Conservation (phyloP, 37 sponge, comb jelly and placozoan species). For the Beroe forskalii region DNA sequence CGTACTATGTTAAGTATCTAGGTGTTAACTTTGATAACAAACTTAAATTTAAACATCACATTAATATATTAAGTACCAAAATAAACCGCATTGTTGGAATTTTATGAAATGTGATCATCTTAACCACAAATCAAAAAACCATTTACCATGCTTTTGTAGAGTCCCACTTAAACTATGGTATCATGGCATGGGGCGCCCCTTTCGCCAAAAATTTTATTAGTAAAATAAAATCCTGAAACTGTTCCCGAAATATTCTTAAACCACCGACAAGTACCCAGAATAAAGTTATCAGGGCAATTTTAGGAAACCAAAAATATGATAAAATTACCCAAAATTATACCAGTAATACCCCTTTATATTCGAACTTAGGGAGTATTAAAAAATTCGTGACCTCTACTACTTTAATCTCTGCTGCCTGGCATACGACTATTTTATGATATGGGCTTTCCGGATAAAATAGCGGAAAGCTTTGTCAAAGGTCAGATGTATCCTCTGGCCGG, state of each 20-base stretch:
- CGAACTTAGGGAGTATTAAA: background rate
- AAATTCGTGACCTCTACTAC: background rate
- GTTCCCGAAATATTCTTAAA: too few species aligned
- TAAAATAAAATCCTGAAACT: too few species aligned
- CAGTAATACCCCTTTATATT: background rate
- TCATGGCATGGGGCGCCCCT: background rate
- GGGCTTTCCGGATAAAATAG: background rate
- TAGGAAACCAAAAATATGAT: background rate
- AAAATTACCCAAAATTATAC: background rate
- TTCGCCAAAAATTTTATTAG: constrained; percentile 11
- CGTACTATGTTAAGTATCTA: constrained; percentile 18
- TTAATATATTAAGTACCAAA: background rate
- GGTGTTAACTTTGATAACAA: background rate
- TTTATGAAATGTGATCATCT: too few species aligned
- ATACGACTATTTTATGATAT: background rate
- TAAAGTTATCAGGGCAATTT: background rate
- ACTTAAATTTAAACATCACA: background rate
- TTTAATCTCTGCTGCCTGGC: background rate
- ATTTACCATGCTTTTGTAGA: constrained; percentile 21
- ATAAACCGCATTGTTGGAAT: constrained; percentile 31
- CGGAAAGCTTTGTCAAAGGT: background rate
- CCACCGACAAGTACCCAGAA: background rate
- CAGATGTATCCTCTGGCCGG: background rate
- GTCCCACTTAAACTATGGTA: constrained; percentile 17
- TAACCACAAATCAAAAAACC: background rate